Evolutionary conservation across 2,113 vertebrate species (phyloP), one percentile per base, ranked within the genome.

Genomic region (Donacobius atricapilla): DNA sequence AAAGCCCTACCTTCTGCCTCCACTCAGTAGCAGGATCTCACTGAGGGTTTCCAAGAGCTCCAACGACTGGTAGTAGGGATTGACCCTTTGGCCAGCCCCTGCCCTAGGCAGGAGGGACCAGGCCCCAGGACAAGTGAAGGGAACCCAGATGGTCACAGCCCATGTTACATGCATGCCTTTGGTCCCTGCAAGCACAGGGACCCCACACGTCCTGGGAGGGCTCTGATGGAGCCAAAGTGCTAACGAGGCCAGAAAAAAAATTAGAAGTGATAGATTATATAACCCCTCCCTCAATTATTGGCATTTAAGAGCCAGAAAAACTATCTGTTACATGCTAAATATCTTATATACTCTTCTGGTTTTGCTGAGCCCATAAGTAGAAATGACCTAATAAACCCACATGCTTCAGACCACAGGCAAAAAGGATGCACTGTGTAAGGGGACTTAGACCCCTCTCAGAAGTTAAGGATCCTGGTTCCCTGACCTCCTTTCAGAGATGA

Each of bases 271-370:
- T 69, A 86, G n/a, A 60, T 28, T 30, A 28, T 68, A 87, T 61
- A 39, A 31, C 16, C 11, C 23, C 25, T 71, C 61, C 44, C 71
- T 88, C 82, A 95, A 95, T 89, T 83, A 89, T 61, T 89, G 87
- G 75, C 35, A 64, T 82, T 96, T 91, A 89, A 87, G n/a, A 87
- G 35, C n/a, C 54, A 73, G 72, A 13, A 68, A 91, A 95, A 58
- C 33, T 83, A 83, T 85, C 71, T 94, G 90, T 75, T 83, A 58
- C 25, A 11, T 39, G 39, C 31, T 94, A 91, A 94, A 80, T 90
- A 84, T 90, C 94, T 95, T 33, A 84, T 89, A 70, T 6, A 48
- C 31, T 69, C 12, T 33, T 48, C 44, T 53, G 53, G 4, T 87
- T 86, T 83, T 79, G 50, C 69, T 76, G 60, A 87, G 54, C 58